Evolutionary conservation across 2,888 invertebrate species (phyloP), one percentile per base, ranked within the genome.

Genomic region (Gastracanthus pulcherrimus): DNA sequence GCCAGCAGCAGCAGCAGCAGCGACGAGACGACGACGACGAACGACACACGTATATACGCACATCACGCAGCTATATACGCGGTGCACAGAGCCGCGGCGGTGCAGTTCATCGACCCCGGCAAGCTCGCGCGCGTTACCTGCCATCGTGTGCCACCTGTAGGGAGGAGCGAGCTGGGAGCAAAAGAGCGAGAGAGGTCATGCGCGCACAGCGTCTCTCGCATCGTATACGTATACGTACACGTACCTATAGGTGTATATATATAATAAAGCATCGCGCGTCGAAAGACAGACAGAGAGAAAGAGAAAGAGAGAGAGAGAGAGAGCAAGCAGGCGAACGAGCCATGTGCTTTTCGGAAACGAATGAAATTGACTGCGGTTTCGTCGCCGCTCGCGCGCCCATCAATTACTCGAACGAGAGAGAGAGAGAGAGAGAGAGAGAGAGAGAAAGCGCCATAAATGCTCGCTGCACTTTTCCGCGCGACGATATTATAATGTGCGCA

Each of bases 81-180:
- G 45, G 45, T 13, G n/a, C 45, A 45, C 45, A n/a, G n/a, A n/a
- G n/a, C n/a, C n/a, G 55, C 31, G 9, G 1, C 41, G 38, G 29
- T 13, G n/a, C 23, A 41, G 82, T 82, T 82, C 82, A 31, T 76
- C 72, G 82, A 82, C 74, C 82, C 38, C 67, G 69, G 7, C 45
- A 19, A 45, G 48, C 34, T 16, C 45, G 19, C 16, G 38, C 41
- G 36, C 23, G 26, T 38, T 66, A 26, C 23, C 19, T 41, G 19
- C 71, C 19, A 9, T 11, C 34, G 34, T 19, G 58, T 66, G 72
- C 72, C 82, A 76, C 76, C 75, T 78, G 78, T 72, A 75, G 69
- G 58, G 55, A 58, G 67, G 48, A 64, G 51, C 31, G 31, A 13
- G 13, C 5, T 3, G 45, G 13, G 45, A 9, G 45, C 13, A 13